Evolutionary conservation across 1,140 invertebrate species (phyloP).

Genomic region (Cotesia glomerata): DNA sequence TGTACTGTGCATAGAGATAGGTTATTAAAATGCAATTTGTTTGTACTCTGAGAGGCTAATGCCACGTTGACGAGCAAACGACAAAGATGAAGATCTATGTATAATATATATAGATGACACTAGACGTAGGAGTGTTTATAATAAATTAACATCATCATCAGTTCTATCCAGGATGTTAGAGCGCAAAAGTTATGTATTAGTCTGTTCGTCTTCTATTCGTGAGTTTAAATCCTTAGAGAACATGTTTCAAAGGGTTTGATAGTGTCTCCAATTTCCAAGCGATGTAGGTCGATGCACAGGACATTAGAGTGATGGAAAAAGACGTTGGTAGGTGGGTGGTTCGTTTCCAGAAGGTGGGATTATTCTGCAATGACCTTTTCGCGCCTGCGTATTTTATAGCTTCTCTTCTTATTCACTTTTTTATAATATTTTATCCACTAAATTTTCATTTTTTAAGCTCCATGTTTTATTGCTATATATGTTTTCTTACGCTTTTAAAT

Average conservation of each 20-base stretch:
- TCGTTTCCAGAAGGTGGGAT: neutral
- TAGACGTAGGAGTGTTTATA: neutral
- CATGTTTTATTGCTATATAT: too few relatives aligned
- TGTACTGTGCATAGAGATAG: conserved; percentile 11
- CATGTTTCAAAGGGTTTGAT: neutral
- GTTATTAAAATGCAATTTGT: conserved; percentile 23
- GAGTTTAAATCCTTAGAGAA: neutral
- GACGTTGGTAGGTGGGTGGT: neutral
- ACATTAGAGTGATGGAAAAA: conserved; percentile 4
- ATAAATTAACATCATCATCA: neutral
- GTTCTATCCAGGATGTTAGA: too few relatives aligned
- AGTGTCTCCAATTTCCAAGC: neutral
- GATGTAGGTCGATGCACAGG: conserved; percentile 24
- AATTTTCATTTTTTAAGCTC: too few relatives aligned
- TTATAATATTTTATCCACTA: neutral
- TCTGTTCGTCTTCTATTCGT: neutral
- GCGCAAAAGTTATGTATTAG: too few relatives aligned
- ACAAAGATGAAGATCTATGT: neutral
- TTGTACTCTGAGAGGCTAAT: neutral
- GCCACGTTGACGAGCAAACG: neutral
- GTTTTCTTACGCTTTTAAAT: too few relatives aligned
- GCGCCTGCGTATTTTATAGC: conserved; percentile 15
- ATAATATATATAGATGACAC: too few relatives aligned
- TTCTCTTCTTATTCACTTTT: neutral
- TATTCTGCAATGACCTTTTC: conserved; percentile 22